Evolutionary conservation across 2,113 vertebrate genomes (phyloP), one percentile per base, ranked within the genome.

Genomic region (Dolichallabes microphthalmus): DNA sequence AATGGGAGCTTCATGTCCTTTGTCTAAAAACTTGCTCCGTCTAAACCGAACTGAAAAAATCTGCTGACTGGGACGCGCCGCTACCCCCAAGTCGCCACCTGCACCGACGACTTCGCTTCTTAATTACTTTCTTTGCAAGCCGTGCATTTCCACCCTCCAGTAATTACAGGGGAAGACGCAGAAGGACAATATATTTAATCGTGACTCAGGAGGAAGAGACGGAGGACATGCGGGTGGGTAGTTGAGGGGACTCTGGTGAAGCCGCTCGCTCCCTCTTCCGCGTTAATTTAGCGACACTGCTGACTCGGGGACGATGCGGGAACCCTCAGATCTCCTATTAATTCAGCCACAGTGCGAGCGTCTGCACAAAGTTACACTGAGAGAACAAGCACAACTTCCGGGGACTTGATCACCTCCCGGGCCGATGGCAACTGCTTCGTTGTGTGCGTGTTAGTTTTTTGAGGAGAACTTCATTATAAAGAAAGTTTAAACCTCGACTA

Each of bases 401-500:
- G 74, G 19, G 52, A 78, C 53, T 35, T 25, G 76, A 32, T 32
- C 22, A 25, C 0, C 1, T 79, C 55, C 76, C 55, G 15, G n/a
- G 71, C 11, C 69, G 25, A 5, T 12, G 2, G 39, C 39, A 2
- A 76, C 2, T 25, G 76, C 35, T 60, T 79, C 60, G 76, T 79
- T 35, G 76, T 85, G 87, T 69, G 68, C 63, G 61, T 58, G n/a
- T n/a, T n/a, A n/a, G n/a, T 6, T 83, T 76, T 58, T 85, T 11
- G 55, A 60, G 5, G 84, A 92, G 88, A 89, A 90, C 68, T 85
- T 86, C 92, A 93, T 94, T 92, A 93, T 88, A 88, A 87, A 90
- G 91, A 92, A 91, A 92, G 91, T 88, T 86, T 85, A 80, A 89
- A 90, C 89, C 86, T 88, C 13, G 68, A 32, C 78, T 20, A 82